These are phyloP conservation scores for Callopanchax toddi DNA, from an alignment of 2,113 vertebrate genomes.

Conservation along the genomic window DNA sequence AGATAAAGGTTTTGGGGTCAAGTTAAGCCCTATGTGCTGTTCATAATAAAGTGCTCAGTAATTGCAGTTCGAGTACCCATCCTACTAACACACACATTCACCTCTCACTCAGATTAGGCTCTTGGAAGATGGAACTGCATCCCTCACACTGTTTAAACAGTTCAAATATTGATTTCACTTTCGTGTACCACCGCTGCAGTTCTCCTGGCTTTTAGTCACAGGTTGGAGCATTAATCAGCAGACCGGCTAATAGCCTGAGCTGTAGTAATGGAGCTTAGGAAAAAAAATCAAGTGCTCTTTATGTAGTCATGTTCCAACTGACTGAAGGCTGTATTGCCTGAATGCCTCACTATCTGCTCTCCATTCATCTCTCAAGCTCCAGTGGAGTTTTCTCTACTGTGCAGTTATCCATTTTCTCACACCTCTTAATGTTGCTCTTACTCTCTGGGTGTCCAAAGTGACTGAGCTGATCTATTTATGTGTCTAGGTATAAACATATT, in stretches of 20 bases:
- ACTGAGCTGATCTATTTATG: background rate
- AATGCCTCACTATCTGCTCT: conserved; percentile 22
- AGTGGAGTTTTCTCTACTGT: background rate
- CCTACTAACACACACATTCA: conserved; percentile 1
- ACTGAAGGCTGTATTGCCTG: conserved; percentile 12
- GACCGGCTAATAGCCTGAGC: conserved; percentile 44
- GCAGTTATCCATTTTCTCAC: background rate
- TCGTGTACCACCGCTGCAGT: conserved; percentile 20
- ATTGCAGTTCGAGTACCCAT: background rate
- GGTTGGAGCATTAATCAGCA: conserved; percentile 45
- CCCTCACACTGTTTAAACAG: conserved; percentile 21
- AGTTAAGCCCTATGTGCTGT: background rate
- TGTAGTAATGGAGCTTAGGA: conserved; percentile 30
- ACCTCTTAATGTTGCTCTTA: conserved; percentile 3
- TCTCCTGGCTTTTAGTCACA: conserved; percentile 36
- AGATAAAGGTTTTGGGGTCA: background rate
- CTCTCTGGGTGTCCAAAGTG: background rate
- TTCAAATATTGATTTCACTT: conserved; percentile 38
- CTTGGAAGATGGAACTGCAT: conserved; percentile 1
- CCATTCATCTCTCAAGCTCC: conserved; percentile 1
- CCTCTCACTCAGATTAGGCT: conserved; percentile 4
- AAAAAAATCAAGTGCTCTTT: conserved; percentile 41
- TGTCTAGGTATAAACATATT: background rate
- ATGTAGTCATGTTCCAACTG: conserved; percentile 11
- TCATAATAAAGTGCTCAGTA: background rate